These are phyloP conservation scores for Drepana arcuata DNA, from an alignment of 1,140 invertebrate genomes.

Conservation along the genomic window DNA sequence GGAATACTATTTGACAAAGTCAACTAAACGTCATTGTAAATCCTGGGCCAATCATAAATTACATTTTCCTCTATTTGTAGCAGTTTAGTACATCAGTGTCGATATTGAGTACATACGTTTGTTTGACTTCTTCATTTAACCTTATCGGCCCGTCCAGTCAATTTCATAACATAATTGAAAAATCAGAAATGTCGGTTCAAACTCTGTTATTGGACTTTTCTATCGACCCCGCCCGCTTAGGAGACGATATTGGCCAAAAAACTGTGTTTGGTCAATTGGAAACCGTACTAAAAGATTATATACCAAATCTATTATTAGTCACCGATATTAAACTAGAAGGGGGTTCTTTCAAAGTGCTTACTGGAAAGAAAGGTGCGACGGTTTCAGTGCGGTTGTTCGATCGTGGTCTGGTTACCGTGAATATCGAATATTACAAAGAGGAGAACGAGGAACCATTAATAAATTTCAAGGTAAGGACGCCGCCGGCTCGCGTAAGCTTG, in stretches of 20 bases:
- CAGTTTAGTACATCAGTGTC: too few relatives aligned
- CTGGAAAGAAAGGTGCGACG: conserved; percentile 77
- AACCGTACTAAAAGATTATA: conserved; percentile 78
- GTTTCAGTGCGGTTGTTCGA: conserved; percentile 81
- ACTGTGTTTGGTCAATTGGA: conserved; percentile 77
- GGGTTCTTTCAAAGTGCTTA: conserved; percentile 78
- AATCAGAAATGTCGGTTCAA: conserved; percentile 80
- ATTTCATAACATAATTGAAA: conserved; percentile 15
- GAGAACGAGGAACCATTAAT: conserved; percentile 81
- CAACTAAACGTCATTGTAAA: neutral
- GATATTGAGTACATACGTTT: neutral
- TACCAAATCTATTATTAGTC: conserved; percentile 77
- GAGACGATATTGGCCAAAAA: conserved; percentile 77
- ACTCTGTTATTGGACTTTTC: conserved; percentile 87
- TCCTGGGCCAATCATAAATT: too few relatives aligned
- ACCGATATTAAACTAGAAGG: conserved; percentile 76
- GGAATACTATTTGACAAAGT: neutral
- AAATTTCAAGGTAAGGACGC: conserved; percentile 79
- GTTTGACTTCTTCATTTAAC: neutral
- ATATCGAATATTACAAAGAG: conserved; percentile 85
- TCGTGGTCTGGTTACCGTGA: conserved; percentile 82
- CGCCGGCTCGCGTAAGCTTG: too few relatives aligned
- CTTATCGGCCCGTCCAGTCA: conserved; percentile 25
- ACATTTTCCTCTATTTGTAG: too few relatives aligned
- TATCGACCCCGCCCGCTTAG: conserved; percentile 77